Evolutionary conservation across 2,113 vertebrate species (phyloP).

Genomic region (Lasiurus borealis): DNA sequence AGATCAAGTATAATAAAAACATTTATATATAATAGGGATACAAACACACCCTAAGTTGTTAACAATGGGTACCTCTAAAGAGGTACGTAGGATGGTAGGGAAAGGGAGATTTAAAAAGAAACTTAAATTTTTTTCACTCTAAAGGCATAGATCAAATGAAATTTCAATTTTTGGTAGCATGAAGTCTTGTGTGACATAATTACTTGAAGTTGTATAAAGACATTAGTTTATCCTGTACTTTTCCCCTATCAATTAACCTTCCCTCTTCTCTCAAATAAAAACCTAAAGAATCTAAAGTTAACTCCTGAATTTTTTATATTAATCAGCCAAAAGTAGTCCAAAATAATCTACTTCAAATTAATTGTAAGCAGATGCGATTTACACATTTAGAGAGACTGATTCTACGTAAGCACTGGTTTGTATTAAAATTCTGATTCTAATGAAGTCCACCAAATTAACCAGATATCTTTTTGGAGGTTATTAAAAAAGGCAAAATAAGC

Average conservation of each 20-base stretch:
- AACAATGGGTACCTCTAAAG: not conserved
- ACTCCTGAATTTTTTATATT: not conserved
- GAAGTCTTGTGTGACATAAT: not conserved
- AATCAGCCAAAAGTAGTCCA: not conserved
- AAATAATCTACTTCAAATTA: slow-evolving; percentile 17
- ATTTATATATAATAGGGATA: not conserved
- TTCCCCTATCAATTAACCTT: not conserved
- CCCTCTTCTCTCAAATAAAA: slow-evolving; percentile 24
- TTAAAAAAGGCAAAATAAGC: not conserved
- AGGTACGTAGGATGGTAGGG: not conserved
- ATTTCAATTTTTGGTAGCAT: not conserved
- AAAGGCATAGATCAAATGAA: not conserved
- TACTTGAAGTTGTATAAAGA: not conserved
- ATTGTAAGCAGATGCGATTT: not conserved
- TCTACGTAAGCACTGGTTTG: not conserved
- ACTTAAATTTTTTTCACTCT: not conserved
- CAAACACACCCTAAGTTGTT: not conserved
- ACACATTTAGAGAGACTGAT: not conserved
- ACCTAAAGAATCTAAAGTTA: not conserved
- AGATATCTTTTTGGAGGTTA: not conserved
- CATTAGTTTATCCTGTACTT: not conserved
- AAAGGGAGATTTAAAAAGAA: not conserved
- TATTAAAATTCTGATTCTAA: not conserved
- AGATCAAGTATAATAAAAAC: slow-evolving; percentile 22
- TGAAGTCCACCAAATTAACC: not conserved